Evolutionary conservation across 1,140 invertebrate genomes (phyloP), one percentile per base, ranked within the genome.

Genomic region (Cherax quadricarinatus): DNA sequence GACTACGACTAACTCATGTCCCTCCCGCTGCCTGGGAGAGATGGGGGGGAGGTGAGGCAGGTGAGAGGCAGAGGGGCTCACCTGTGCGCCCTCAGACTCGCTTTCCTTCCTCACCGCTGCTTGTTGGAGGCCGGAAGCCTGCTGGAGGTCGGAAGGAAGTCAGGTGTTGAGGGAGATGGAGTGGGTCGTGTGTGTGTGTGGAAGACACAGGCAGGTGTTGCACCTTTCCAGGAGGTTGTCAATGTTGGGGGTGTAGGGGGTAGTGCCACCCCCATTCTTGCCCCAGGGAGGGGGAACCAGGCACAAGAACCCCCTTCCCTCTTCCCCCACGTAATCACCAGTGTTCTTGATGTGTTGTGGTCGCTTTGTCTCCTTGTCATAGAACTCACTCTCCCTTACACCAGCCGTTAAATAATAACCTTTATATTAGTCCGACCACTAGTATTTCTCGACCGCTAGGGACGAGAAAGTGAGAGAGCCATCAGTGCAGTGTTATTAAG

Each of bases 341-440:
- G 24, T 85, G 57, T 66, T 85, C 49, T 53, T 48, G 24, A 7
- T 53, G 48, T 53, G 48, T 9, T 51, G 14, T 21, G 7, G 48
- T 81, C 18, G 16, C 48, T 7, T 4, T 12, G 21, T 88, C 75
- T 62, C 66, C 62, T 21, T 66, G 30, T 41, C 30, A 41, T 66
- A 66, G 21, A 66, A 81, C 41, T 79, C 53, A 91, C 89, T 21
- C 73, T 85, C 14, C 88, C 62, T 62, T 85, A 73, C 53, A 57
- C 78, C 24, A n/a, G 10, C 82, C 14, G 49, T 78, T 53, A 90
- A 83, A 85, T 84, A 86, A 90, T 84, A 53, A 85, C 88, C 88
- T 85, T 57, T 85, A 91, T 48, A 16, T 66, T 79, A 5, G 30
- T 30, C 16, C 10, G 89, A 6, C 70, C 53, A 78, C n/a, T 66